Percentiles rank a stretch among this genome's conserved stretches.
Evolutionary conservation across 2,797 vertebrate genomes (phyloP).

Genomic region (Gymnopithys bicolor): DNA sequence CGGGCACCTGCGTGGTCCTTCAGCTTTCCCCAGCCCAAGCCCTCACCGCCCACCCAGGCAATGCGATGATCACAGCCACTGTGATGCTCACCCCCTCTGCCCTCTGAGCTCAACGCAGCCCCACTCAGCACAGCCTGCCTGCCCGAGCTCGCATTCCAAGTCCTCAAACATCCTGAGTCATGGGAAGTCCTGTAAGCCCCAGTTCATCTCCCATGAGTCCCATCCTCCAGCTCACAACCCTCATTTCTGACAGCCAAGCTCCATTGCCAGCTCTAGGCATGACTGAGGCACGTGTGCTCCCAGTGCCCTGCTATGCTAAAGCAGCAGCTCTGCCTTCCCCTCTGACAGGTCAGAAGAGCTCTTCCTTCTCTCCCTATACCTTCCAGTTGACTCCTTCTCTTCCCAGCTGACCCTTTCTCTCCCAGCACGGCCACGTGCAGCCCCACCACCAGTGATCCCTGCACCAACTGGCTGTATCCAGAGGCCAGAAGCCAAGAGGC

Average conservation of each 20-base stretch:
- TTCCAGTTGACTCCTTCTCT: not conserved
- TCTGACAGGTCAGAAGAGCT: not conserved
- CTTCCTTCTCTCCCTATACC: not conserved
- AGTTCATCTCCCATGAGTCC: not conserved
- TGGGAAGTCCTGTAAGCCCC: not conserved
- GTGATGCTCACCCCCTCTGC: not conserved
- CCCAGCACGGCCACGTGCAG: not conserved
- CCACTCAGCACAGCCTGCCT: not conserved
- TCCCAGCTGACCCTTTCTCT: not conserved
- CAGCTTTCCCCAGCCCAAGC: not conserved
- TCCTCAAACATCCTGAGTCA: not conserved
- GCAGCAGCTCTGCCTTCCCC: not conserved
- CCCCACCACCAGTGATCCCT: fast-evolving
- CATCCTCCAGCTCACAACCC: not conserved
- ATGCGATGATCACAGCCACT: not conserved
- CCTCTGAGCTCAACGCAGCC: not conserved
- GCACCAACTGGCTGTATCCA: not conserved
- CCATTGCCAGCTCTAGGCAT: not conserved
- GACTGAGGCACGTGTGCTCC: fast-evolving
- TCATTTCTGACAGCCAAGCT: not conserved
- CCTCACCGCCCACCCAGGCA: not conserved
- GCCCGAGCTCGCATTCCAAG: not conserved
- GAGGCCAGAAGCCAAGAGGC: not conserved
- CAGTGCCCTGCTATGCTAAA: not conserved
- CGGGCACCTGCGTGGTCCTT: not conserved